phyloP scores from a whole-genome alignment of 2,113 vertebrate species.

The Gavia stellata region DNA sequence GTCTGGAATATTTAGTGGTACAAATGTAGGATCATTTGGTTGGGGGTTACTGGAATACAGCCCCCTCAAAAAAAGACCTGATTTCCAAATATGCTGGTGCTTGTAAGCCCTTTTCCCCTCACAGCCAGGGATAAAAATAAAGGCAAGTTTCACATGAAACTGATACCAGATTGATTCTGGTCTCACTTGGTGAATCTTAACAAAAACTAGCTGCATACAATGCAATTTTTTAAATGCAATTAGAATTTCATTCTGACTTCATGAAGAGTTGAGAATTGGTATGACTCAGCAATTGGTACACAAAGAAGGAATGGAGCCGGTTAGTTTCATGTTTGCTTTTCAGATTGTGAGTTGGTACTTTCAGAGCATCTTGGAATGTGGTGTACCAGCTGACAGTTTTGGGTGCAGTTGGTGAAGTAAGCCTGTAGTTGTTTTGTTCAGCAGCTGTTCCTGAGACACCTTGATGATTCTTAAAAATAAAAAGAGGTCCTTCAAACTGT shows the following conservation, averaged over 20 bases:
- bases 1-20: conserved; percentile 12
- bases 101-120: not conserved
- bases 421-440: not conserved
- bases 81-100: not conserved
- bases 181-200: not conserved
- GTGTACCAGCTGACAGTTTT: not conserved
- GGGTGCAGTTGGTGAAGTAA: not conserved
- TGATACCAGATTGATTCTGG: not conserved
- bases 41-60: conserved; percentile 8
- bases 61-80: not conserved
- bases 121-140: not conserved
- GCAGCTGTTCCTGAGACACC: not conserved
- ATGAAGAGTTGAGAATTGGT: not conserved
- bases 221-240: not conserved
- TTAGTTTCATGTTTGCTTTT: not conserved
- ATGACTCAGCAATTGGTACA: not conserved
- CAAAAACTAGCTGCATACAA: not conserved
- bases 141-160: not conserved
- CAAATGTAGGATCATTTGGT: not conserved
- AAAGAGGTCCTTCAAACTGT: not conserved
- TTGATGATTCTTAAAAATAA: not conserved
- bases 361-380: not conserved
- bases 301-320: not conserved
- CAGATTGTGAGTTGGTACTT: not conserved
- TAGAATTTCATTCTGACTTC: not conserved